A percentile compares a stretch with the other conserved stretches of the same genome.
Evolutionary conservation across 2,797 vertebrate genomes (phyloP).

Genomic region (Sebastes flavidus): DNA sequence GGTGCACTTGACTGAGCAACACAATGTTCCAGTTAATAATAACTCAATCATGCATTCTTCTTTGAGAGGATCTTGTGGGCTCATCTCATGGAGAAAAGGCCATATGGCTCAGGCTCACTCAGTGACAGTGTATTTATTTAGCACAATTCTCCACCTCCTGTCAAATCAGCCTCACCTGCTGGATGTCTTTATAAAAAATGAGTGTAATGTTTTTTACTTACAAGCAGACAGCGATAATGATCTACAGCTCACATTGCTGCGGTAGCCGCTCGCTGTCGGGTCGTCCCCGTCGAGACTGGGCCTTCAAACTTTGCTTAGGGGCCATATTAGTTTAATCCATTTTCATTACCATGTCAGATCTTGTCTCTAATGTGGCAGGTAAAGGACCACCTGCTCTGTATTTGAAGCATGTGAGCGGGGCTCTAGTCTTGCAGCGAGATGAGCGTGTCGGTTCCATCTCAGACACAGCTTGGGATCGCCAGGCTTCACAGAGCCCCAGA

Average conservation of each 20-base stretch:
- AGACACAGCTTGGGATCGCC: slow-evolving; percentile 69
- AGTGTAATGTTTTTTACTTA: slow-evolving; percentile 2
- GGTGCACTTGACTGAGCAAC: neutral
- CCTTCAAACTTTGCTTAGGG: slow-evolving; percentile 43
- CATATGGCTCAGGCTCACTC: neutral
- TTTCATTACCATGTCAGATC: slow-evolving; percentile 56
- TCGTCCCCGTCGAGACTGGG: neutral
- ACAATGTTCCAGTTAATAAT: neutral
- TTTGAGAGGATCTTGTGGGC: neutral
- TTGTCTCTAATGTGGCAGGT: slow-evolving; percentile 59
- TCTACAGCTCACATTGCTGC: slow-evolving; percentile 5
- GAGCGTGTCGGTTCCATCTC: slow-evolving; percentile 64
- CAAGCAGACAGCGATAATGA: slow-evolving; percentile 18
- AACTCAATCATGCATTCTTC: neutral
- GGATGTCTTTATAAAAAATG: neutral
- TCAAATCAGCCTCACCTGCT: slow-evolving; percentile 10
- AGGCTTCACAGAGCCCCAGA: slow-evolving; percentile 55
- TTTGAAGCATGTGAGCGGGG: slow-evolving; percentile 46
- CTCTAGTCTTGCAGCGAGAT: slow-evolving; percentile 53
- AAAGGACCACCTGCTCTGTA: slow-evolving; percentile 69
- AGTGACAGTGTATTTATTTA: neutral
- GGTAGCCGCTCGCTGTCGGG: slow-evolving; percentile 3
- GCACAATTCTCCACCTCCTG: neutral
- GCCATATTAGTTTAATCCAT: slow-evolving; percentile 50
- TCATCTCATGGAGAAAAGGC: neutral